Percentiles rank a stretch among this genome's conserved stretches.
phyloP scores from a whole-genome alignment of 2,113 vertebrate species.

The Grantiella picta region DNA sequence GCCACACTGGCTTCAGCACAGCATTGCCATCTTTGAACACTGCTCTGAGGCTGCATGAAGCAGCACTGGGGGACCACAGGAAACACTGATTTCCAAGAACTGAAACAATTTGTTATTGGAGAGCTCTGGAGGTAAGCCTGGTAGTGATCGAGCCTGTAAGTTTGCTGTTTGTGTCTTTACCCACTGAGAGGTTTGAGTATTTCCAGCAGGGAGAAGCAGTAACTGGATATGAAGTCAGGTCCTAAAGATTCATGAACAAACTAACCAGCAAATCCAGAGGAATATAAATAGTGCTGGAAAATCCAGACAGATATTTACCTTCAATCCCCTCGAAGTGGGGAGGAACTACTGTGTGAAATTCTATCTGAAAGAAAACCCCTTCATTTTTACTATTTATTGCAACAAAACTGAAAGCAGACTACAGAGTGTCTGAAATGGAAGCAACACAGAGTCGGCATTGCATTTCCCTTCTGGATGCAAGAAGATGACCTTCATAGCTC shows the following conservation, averaged over 20 bases:
- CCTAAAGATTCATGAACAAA: background rate
- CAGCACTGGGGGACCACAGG: background rate
- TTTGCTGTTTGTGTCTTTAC: background rate
- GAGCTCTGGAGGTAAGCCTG: background rate
- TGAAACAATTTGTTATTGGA: background rate
- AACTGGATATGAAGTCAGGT: background rate
- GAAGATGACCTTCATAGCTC: slow-evolving; percentile 45
- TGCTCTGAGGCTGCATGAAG: background rate
- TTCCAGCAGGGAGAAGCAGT: background rate
- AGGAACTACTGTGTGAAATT: background rate
- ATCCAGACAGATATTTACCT: background rate
- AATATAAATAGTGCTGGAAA: background rate
- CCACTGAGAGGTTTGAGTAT: background rate
- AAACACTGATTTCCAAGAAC: background rate
- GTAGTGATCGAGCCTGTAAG: background rate
- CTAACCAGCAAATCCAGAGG: background rate
- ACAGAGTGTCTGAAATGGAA: background rate
- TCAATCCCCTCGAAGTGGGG: background rate
- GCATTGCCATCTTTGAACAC: background rate
- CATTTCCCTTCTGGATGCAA: slow-evolving; percentile 34
- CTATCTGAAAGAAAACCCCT: background rate
- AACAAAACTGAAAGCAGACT: background rate
- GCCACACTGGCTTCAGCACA: background rate
- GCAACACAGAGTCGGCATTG: background rate
- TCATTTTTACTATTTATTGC: slow-evolving; percentile 8